These are phyloP conservation scores for Phoenoteleia sp. DNA, from an alignment of 2,888 invertebrate species.

Conservation along the genomic window DNA sequence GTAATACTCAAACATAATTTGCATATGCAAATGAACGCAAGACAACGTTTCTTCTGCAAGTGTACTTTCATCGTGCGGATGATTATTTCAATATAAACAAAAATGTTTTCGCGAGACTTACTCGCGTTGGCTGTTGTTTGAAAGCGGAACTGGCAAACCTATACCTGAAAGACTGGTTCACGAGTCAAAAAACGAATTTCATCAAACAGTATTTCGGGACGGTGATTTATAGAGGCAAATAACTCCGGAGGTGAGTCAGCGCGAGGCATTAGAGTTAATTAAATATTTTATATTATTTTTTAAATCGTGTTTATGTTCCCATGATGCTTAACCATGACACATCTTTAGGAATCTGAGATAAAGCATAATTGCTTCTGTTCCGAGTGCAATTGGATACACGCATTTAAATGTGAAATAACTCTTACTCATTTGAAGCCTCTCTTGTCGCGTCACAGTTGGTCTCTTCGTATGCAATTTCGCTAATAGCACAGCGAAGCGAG, in stretches of 20 bases:
- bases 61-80: constrained; percentile 3
- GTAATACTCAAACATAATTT: constrained; percentile 31
- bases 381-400: constrained; percentile 46
- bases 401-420: constrained; percentile 52
- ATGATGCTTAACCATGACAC: constrained; percentile 53
- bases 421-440: constrained; percentile 43
- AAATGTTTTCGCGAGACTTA: background rate
- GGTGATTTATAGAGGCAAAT: background rate
- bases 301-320: constrained; percentile 19
- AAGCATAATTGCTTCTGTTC: constrained; percentile 44
- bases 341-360: constrained; percentile 44
- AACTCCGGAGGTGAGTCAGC: constrained; percentile 7
- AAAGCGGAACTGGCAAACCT: background rate
- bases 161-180: background rate
- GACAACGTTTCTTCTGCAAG: constrained; percentile 6
- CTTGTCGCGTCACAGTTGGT: constrained; percentile 51
- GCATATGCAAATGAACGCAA: constrained; percentile 29
- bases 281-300: constrained; percentile 44
- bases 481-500: constrained; percentile 49
- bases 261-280: constrained; percentile 13
- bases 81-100: background rate
- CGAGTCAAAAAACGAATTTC: background rate
- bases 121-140: background rate
- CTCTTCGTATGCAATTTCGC: constrained; percentile 51
- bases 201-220: background rate